Evolutionary conservation across 2,888 invertebrate species (phyloP).

Genomic region (Fragum fragum): DNA sequence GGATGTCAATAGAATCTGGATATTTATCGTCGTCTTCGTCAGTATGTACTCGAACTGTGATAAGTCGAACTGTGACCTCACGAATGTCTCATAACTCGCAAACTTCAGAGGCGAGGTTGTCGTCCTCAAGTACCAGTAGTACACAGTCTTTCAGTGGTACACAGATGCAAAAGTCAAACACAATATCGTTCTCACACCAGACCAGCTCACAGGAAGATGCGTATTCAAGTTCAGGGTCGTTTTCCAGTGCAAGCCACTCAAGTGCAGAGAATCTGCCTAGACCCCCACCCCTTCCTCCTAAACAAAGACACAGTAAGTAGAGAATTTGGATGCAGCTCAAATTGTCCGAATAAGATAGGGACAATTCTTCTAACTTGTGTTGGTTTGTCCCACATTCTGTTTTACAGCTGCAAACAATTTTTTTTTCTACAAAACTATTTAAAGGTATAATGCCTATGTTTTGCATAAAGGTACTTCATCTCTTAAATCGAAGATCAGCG

Average conservation of each 20-base stretch:
- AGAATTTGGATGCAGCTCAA: too few relatives aligned
- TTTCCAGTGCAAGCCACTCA: conserved; percentile 81
- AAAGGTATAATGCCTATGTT: too few relatives aligned
- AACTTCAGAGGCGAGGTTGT: conserved; percentile 71
- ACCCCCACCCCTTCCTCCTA: conserved; percentile 95
- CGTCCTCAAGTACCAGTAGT: conserved; percentile 74
- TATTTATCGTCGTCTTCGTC: conserved; percentile 54
- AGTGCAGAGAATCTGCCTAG: conserved; percentile 82
- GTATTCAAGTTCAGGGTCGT: conserved; percentile 82
- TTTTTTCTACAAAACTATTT: too few relatives aligned
- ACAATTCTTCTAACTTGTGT: too few relatives aligned
- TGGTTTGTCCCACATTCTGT: too few relatives aligned
- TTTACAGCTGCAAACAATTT: too few relatives aligned
- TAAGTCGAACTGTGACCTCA: conserved; percentile 70
- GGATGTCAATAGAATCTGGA: conserved; percentile 45
- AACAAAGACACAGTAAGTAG: conserved; percentile 97
- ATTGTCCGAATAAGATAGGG: too few relatives aligned
- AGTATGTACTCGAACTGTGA: conserved; percentile 59
- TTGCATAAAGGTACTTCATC: too few relatives aligned
- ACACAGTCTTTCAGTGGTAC: conserved; percentile 73
- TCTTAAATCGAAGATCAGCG: too few relatives aligned
- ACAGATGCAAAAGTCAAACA: conserved; percentile 73
- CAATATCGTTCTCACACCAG: conserved; percentile 74
- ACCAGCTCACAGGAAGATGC: conserved; percentile 82
- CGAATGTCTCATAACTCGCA: conserved; percentile 60